Percentiles rank a stretch among this genome's conserved stretches.
Conservation (phyloP, 2,113 vertebrate genomes). For the Elephas maximus region DNA sequence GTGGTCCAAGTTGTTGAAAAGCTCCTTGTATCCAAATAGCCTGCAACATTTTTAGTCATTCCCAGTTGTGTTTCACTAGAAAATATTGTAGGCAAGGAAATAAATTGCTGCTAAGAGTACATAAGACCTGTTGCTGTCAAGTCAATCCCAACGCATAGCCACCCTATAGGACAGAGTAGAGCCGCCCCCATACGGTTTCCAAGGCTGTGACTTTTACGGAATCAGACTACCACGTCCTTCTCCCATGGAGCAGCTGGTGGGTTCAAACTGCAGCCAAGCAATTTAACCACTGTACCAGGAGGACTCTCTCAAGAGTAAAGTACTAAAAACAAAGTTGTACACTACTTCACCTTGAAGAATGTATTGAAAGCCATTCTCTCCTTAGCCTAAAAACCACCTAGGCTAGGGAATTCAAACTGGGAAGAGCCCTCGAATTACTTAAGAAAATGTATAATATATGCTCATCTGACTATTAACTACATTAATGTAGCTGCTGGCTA, state of each 20-base stretch:
- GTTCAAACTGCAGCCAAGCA: too few relatives aligned
- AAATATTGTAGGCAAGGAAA: conserved; percentile 21
- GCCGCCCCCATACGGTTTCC: too few relatives aligned
- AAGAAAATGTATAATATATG: background rate
- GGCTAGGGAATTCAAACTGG: background rate
- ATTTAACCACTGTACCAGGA: too few relatives aligned
- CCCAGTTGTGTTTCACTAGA: background rate
- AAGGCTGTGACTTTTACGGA: too few relatives aligned
- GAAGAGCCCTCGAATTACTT: background rate
- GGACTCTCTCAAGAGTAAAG: background rate
- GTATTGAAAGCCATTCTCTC: background rate
- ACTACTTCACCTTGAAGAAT: background rate
- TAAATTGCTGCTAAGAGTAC: background rate
- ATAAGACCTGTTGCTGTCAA: too few relatives aligned
- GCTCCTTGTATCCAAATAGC: conserved; percentile 5
- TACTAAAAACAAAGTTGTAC: background rate
- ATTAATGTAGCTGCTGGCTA: background rate
- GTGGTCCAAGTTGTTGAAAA: background rate
- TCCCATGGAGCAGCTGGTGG: too few relatives aligned
- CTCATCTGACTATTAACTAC: background rate
- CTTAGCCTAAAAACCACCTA: background rate
- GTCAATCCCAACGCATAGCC: too few relatives aligned
- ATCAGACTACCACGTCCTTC: too few relatives aligned
- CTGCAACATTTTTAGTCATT: background rate
- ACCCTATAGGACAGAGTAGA: too few relatives aligned